Evolutionary conservation across 2,113 vertebrate genomes (phyloP).

Genomic region (Chloropsis hardwickii): DNA sequence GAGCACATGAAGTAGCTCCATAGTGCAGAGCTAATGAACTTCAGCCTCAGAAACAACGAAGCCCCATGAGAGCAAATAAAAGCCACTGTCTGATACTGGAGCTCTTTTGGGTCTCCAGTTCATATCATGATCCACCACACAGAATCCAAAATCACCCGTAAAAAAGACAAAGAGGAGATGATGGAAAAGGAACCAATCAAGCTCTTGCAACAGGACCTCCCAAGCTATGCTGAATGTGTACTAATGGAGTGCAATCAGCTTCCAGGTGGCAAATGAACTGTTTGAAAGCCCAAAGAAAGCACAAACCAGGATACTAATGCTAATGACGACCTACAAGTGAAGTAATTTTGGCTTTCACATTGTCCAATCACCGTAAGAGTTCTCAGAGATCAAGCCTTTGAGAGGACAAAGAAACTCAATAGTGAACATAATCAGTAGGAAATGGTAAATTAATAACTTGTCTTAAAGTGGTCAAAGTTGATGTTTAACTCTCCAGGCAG

Average conservation of each 20-base stretch:
- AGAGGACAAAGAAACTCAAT: not conserved
- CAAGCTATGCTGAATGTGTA: not conserved
- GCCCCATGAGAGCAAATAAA: not conserved
- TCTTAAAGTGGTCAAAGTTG: not conserved
- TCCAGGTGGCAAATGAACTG: not conserved
- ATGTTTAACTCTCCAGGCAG: slow-evolving; percentile 56
- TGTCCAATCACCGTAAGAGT: not conserved
- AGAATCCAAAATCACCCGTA: not conserved
- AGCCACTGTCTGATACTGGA: accelerated
- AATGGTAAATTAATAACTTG: slow-evolving; percentile 26
- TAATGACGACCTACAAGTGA: not conserved
- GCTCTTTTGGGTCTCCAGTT: not conserved
- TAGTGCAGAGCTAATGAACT: not conserved
- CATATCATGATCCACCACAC: not conserved
- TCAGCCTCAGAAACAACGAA: not conserved
- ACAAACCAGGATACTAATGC: not conserved
- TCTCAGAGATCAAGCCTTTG: not conserved
- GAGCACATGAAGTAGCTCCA: not conserved
- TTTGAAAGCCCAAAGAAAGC: not conserved
- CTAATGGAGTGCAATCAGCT: not conserved
- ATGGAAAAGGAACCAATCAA: not conserved
- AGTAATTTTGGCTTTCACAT: not conserved
- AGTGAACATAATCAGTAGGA: not conserved
- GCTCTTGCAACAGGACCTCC: not conserved
- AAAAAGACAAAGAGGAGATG: not conserved